Base-by-base conservation (phyloP, 2,888 invertebrate genomes). In the Eupithecia centaureata region DNA sequence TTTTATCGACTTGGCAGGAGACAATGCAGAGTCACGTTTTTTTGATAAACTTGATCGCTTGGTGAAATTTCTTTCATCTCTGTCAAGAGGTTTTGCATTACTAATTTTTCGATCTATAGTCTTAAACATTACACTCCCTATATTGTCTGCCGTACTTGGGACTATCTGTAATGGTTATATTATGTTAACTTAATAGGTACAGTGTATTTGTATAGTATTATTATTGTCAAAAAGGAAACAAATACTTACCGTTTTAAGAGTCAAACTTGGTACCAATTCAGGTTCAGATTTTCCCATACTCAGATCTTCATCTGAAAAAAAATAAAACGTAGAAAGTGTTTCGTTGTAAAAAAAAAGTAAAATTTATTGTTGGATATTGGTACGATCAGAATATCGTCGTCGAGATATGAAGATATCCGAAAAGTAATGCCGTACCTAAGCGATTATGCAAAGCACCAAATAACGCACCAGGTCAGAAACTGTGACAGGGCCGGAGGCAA, bases 81-180 rank as follows among this genome's bases (percentile, higher is more conserved):
- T 61, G 22, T 66, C 71, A 22, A 18, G 28, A 47, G 52, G n/a
- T 33, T 27, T 52, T n/a, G 47, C 8, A 42, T 57, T 60, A 38
- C 51, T 62, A 32, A 5, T 22, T 5, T 2, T 2, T 15, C 47
- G 38, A 58, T 51, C 18, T 35, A 22, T 13, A 58, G 69, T 67
- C 54, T 69, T 69, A 25, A 71, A 67, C 51, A 69, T 61, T 4
- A 65, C 28, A 62, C 73, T 73, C n/a, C 59, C 15, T 42, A 68
- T 57, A 13, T 69, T 30, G 5, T 72, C 66, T n/a, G 63, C 57
- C 7, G 22, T 38, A 59, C 70, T 72, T 56, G 73, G 47, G 27
- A 66, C 42, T 67, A 71, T 72, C 75, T 75, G 63, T n/a, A 47
- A 47, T n/a, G 47, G 10, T 22, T 22, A 22, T 22, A 47, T 10